Evolutionary conservation across 1,140 invertebrate genomes (phyloP).

Genomic region (Lepidurus apus): DNA sequence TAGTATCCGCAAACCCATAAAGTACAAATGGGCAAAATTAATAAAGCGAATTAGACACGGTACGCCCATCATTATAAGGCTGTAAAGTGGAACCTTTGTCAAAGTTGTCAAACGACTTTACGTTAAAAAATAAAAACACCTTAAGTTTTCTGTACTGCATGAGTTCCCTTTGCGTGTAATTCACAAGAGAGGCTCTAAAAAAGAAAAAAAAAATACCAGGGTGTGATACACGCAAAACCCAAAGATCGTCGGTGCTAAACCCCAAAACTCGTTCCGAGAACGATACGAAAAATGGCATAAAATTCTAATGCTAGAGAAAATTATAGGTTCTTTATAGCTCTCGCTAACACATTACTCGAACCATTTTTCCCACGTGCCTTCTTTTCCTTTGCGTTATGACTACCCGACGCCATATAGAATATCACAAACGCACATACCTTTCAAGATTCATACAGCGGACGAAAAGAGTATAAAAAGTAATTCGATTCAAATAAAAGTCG

Average conservation of each 20-base stretch:
- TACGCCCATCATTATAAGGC: conserved; percentile 4
- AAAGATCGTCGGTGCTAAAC: conserved; percentile 5
- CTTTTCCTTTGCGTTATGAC: neutral
- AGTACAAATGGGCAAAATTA: neutral
- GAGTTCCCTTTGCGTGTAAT: neutral
- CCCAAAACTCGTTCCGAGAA: neutral
- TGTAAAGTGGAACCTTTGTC: neutral
- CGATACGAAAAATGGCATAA: conserved; percentile 4
- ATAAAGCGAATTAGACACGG: neutral
- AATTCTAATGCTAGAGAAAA: conserved; percentile 12
- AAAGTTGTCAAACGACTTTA: neutral
- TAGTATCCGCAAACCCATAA: neutral
- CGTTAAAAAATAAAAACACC: neutral
- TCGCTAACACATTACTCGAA: neutral
- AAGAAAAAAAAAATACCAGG: neutral
- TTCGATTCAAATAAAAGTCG: neutral
- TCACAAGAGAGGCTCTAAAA: neutral
- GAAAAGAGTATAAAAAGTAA: neutral
- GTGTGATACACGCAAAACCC: conserved; percentile 1
- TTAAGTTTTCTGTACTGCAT: neutral
- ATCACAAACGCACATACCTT: neutral
- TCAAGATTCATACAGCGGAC: neutral
- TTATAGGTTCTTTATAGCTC: conserved; percentile 15
- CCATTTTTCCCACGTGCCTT: neutral
- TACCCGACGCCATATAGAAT: neutral